Percentiles rank a stretch among this genome's conserved stretches.
Evolutionary conservation across 2,888 invertebrate genomes (phyloP).

Genomic region (Laothoe populi): DNA sequence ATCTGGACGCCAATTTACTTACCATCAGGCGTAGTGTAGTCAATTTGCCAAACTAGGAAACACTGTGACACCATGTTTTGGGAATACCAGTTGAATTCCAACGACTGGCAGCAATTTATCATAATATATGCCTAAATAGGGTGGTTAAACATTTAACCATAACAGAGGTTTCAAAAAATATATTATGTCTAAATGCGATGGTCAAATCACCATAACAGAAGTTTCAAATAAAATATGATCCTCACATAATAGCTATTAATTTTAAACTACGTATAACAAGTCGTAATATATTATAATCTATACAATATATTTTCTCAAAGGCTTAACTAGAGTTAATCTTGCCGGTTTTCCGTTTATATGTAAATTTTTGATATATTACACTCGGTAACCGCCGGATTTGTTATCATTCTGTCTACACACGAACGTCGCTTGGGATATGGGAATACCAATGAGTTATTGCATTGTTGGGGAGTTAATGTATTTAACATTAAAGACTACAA

Average conservation of each 20-base stretch:
- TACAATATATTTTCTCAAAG: not conserved
- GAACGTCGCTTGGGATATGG: not conserved
- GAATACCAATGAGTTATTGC: not conserved
- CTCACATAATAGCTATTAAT: slow-evolving; percentile 1
- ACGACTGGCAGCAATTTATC: too few species aligned
- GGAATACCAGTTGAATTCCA: too few species aligned
- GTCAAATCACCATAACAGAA: not conserved
- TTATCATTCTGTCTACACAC: slow-evolving; percentile 7
- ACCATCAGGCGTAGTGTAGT: too few species aligned
- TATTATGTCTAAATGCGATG: too few species aligned
- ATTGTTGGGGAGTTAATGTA: not conserved
- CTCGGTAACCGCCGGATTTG: not conserved
- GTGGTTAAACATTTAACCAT: too few species aligned
- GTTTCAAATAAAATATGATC: not conserved
- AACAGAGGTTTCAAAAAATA: too few species aligned
- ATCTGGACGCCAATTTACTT: too few species aligned
- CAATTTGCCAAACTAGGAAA: too few species aligned
- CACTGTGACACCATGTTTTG: too few species aligned
- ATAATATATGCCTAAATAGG: too few species aligned
- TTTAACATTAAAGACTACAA: not conserved
- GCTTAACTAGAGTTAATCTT: slow-evolving; percentile 9
- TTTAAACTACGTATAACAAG: slow-evolving; percentile 5
- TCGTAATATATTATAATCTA: slow-evolving; percentile 15
- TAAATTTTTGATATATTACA: slow-evolving; percentile 21
- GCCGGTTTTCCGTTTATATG: slow-evolving; percentile 1